These are phyloP conservation scores for Bubo scandiacus DNA, from an alignment of 2,113 vertebrate genomes.

Conservation along the genomic window DNA sequence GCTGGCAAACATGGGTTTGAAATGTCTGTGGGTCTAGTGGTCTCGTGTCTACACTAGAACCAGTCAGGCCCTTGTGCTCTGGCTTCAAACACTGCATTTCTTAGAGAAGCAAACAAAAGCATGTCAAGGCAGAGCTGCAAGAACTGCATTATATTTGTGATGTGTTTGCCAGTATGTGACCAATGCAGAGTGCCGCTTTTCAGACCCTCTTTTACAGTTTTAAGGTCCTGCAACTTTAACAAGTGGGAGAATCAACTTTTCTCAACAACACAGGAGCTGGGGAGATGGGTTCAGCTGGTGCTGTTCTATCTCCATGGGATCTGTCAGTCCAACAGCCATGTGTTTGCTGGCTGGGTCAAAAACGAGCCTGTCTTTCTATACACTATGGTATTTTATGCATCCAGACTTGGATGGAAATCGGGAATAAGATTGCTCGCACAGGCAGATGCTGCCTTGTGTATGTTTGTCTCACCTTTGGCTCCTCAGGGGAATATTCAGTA, in stretches of 20 bases:
- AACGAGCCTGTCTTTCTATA: not conserved
- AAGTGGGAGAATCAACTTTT: not conserved
- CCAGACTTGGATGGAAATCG: not conserved
- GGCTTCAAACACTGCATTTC: not conserved
- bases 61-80: not conserved
- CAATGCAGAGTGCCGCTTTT: not conserved
- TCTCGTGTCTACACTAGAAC: not conserved
- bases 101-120: not conserved
- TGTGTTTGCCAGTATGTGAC: not conserved
- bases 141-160: not conserved
- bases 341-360: not conserved
- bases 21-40: not conserved
- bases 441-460: not conserved
- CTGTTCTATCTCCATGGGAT: not conserved
- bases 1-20: not conserved
- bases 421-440: not conserved
- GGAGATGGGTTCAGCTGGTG: not conserved
- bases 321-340: not conserved
- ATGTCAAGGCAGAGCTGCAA: not conserved
- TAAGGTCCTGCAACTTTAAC: not conserved
- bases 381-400: not conserved
- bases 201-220: not conserved
- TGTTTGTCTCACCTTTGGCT: conserved; percentile 81
- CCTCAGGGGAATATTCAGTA: conserved; percentile 78
- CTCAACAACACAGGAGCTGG: not conserved